These are phyloP conservation scores for Helicolenus hilgendorfi DNA, from an alignment of 2,797 vertebrate genomes.

Conservation along the genomic window DNA sequence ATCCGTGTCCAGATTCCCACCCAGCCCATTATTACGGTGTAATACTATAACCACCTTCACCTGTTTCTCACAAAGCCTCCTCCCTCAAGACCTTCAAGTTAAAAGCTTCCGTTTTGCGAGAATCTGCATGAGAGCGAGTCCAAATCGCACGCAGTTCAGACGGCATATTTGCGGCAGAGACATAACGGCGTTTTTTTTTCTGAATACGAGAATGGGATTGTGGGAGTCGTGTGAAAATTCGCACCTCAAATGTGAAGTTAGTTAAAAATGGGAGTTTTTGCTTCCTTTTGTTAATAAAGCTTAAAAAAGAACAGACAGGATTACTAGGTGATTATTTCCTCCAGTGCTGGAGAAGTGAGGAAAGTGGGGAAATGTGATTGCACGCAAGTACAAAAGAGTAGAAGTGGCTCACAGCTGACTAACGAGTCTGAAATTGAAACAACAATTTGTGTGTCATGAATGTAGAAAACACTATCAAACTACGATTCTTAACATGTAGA, in stretches of 20 bases:
- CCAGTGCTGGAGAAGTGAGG: background rate
- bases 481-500: rapidly evolving
- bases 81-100: background rate
- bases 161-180: slow-evolving; percentile 26
- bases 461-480: background rate
- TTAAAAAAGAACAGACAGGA: background rate
- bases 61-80: background rate
- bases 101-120: background rate
- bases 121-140: slow-evolving; percentile 9
- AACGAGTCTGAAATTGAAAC: background rate
- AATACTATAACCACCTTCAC: background rate
- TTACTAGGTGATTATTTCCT: slow-evolving; percentile 16
- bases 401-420: background rate
- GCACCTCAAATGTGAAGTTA: slow-evolving; percentile 45
- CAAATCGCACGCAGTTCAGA: background rate
- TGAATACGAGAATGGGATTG: slow-evolving; percentile 9
- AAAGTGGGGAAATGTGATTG: background rate
- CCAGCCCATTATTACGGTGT: background rate
- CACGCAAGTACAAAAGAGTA: background rate
- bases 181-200: slow-evolving; percentile 10
- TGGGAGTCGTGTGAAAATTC: slow-evolving; percentile 61
- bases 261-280: slow-evolving; percentile 6
- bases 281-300: background rate
- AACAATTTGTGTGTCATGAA: background rate
- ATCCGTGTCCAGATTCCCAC: slow-evolving; percentile 32